phyloP scores from a whole-genome alignment of 2,888 invertebrate genomes.

The Hydrotaea cyrtoneurina region DNA sequence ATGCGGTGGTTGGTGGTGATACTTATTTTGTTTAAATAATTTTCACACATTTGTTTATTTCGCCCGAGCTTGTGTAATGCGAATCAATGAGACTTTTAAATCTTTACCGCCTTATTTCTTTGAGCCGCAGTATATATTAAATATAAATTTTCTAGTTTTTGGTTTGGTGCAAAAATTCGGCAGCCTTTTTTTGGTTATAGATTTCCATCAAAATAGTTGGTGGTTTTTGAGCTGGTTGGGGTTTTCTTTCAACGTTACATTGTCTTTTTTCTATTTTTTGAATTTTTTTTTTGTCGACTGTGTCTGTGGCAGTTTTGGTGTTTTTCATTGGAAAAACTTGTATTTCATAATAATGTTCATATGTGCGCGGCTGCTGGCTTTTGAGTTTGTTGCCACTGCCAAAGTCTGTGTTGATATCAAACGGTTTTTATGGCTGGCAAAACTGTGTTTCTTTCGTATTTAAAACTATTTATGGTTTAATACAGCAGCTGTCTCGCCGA shows the following conservation, averaged over 20 bases:
- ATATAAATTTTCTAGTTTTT: slow-evolving; percentile 55
- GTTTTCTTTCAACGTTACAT: slow-evolving; percentile 18
- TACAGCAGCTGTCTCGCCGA: slow-evolving; percentile 60
- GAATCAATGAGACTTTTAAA: slow-evolving; percentile 63
- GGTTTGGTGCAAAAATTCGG: slow-evolving; percentile 56
- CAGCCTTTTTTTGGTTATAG: slow-evolving; percentile 57
- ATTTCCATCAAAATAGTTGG: slow-evolving; percentile 64
- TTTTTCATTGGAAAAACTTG: slow-evolving; percentile 45
- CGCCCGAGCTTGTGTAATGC: slow-evolving; percentile 42
- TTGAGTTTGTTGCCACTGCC: slow-evolving; percentile 58
- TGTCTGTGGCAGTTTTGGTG: slow-evolving; percentile 8
- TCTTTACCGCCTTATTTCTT: slow-evolving; percentile 66
- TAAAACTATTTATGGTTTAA: slow-evolving; percentile 66
- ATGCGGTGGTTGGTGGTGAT: slow-evolving; percentile 27
- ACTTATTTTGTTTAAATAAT: slow-evolving; percentile 57
- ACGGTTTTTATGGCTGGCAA: slow-evolving; percentile 34
- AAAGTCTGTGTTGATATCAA: slow-evolving; percentile 59
- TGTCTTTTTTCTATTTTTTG: slow-evolving; percentile 35
- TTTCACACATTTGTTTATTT: slow-evolving; percentile 65
- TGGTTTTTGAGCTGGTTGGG: slow-evolving; percentile 26
- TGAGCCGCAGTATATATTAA: slow-evolving; percentile 43
- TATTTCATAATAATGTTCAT: slow-evolving; percentile 67
- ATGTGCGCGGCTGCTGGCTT: slow-evolving; percentile 38
- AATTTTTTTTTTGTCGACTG: slow-evolving; percentile 42
- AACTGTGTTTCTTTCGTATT: slow-evolving; percentile 39